These are phyloP conservation scores for Ceratina japonica DNA, from an alignment of 1,140 invertebrate genomes.

Conservation along the genomic window DNA sequence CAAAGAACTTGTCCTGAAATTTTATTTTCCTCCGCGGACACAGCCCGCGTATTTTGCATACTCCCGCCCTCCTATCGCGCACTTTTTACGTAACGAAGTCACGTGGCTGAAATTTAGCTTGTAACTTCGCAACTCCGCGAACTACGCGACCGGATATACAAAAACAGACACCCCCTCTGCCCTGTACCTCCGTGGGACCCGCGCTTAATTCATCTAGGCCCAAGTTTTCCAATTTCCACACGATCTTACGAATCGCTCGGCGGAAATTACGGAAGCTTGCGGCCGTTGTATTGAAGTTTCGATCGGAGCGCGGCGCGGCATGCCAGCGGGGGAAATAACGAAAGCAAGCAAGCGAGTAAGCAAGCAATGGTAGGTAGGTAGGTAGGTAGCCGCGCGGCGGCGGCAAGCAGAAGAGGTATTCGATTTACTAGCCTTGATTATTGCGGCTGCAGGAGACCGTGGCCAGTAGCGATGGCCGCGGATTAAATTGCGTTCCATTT, in stretches of 20 bases:
- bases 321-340: neutral
- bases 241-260: slow-evolving; percentile 13
- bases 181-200: neutral
- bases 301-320: neutral
- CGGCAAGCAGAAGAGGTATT: slow-evolving; percentile 47
- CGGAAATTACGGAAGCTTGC: slow-evolving; percentile 40
- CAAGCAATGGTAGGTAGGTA: no score
- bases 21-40: no score
- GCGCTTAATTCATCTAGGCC: neutral
- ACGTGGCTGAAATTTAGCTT: no score
- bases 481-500: slow-evolving; percentile 76
- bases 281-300: slow-evolving; percentile 37
- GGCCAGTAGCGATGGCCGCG: slow-evolving; percentile 51
- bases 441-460: slow-evolving; percentile 47
- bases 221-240: slow-evolving; percentile 19
- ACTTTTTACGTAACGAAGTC: no score
- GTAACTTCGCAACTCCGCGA: no score
- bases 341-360: slow-evolving; percentile 1
- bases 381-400: no score
- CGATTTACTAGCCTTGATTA: slow-evolving; percentile 61
- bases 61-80: no score
- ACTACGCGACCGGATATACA: neutral
- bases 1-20: no score
- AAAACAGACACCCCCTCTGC: neutral
- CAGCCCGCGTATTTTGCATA: no score